phyloP scores from a whole-genome alignment of 2,113 vertebrate genomes.

The Nibea albiflora region DNA sequence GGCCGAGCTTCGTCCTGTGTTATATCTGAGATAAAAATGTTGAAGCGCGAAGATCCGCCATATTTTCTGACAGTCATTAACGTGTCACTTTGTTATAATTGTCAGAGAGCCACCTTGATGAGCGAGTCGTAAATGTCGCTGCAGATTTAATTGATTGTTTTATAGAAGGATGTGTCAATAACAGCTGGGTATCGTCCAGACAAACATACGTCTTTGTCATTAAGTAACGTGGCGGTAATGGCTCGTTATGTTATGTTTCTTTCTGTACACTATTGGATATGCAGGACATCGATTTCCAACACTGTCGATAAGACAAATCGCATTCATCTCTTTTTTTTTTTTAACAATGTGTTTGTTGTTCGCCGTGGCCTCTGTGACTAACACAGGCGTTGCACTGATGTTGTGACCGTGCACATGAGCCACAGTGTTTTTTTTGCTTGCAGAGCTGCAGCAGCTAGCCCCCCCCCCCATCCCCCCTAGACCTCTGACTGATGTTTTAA shows the following conservation, averaged over 20 bases:
- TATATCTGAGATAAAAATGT: constrained; percentile 15
- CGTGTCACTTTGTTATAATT: constrained; percentile 9
- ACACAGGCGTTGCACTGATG: constrained; percentile 21
- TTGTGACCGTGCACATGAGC: constrained; percentile 39
- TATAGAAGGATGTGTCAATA: constrained; percentile 62
- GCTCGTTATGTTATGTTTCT: constrained; percentile 32
- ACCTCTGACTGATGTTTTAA: constrained; percentile 76
- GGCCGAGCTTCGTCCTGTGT: not conserved
- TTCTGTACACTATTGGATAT: constrained; percentile 3
- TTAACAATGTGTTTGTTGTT: constrained; percentile 37
- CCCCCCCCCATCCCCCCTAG: not conserved
- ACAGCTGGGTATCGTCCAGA: constrained; percentile 43
- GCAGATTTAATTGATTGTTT: constrained; percentile 69
- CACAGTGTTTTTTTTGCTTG: constrained; percentile 39
- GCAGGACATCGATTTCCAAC: constrained; percentile 49
- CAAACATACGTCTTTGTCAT: constrained; percentile 33
- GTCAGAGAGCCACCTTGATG: constrained; percentile 33
- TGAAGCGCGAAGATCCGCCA: not conserved
- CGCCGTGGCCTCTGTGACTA: constrained; percentile 44
- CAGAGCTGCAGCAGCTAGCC: constrained; percentile 26
- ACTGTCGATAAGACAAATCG: constrained; percentile 23
- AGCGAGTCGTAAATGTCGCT: constrained; percentile 47
- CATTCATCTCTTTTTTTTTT: not conserved
- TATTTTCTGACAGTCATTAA: constrained; percentile 1
- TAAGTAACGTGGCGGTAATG: constrained; percentile 29